phyloP scores from a whole-genome alignment of 2,888 invertebrate species.

The Andrena minutula region DNA sequence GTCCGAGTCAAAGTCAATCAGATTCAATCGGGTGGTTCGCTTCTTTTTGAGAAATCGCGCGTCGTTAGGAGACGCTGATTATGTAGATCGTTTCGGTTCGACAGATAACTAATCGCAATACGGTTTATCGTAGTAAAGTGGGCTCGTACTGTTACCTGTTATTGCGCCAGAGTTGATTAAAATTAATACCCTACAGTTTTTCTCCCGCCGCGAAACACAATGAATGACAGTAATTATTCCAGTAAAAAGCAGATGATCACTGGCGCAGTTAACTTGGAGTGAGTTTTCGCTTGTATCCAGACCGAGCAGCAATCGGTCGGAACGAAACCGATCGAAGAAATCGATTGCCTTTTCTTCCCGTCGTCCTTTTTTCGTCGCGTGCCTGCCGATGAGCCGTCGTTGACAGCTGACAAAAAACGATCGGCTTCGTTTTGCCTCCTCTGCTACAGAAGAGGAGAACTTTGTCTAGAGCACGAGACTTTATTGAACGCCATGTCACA shows the following conservation, averaged over 20 bases:
- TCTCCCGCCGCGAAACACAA: neutral
- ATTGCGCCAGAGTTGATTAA: slow-evolving; percentile 4
- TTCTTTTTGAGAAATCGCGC: neutral
- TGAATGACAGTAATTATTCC: slow-evolving; percentile 24
- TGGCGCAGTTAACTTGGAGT: neutral
- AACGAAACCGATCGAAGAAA: slow-evolving; percentile 19
- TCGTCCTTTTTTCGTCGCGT: neutral
- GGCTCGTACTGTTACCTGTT: neutral
- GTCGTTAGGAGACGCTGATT: neutral
- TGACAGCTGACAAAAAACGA: slow-evolving; percentile 58
- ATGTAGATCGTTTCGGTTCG: neutral
- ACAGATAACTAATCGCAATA: neutral
- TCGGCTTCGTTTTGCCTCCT: slow-evolving; percentile 30
- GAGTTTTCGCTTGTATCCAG: neutral
- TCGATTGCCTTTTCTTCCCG: neutral
- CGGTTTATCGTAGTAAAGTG: neutral
- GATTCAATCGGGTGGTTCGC: neutral
- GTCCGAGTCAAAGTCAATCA: neutral
- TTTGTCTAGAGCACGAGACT: slow-evolving; percentile 56
- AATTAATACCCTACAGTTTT: slow-evolving; percentile 23
- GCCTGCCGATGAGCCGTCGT: slow-evolving; percentile 26
- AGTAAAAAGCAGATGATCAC: slow-evolving; percentile 13
- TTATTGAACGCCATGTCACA: slow-evolving; percentile 75
- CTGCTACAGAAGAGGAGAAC: slow-evolving; percentile 34
- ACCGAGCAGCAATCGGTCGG: slow-evolving; percentile 12